Conservation (phyloP, 2,797 vertebrate species). For the Spatula clypeata region DNA sequence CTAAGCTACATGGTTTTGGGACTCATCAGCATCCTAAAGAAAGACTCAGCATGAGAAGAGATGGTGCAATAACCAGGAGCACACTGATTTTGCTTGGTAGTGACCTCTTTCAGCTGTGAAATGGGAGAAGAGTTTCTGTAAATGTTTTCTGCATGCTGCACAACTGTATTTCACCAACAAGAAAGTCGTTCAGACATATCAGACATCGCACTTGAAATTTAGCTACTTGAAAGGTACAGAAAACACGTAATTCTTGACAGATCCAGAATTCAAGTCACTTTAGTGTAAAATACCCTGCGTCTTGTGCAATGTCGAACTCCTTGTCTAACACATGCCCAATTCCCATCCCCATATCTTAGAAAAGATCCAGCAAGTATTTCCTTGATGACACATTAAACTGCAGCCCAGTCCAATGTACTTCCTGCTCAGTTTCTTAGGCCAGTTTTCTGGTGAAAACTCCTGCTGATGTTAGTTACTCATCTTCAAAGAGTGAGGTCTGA, state of each 20-base stretch:
- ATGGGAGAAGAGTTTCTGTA: not conserved
- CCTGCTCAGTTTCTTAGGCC: not conserved
- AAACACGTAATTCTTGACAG: not conserved
- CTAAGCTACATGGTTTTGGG: not conserved
- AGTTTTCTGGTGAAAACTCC: not conserved
- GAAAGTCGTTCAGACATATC: not conserved
- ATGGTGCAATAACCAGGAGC: not conserved
- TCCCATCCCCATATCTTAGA: not conserved
- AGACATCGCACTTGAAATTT: not conserved
- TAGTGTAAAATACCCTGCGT: not conserved
- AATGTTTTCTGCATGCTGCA: not conserved
- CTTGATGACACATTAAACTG: not conserved
- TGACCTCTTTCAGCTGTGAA: not conserved
- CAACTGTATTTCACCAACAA: not conserved
- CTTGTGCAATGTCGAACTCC: not conserved
- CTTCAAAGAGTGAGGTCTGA: not conserved
- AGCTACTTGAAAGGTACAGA: not conserved
- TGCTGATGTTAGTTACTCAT: not conserved
- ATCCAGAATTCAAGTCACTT: not conserved
- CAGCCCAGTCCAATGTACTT: not conserved
- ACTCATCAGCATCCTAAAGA: not conserved
- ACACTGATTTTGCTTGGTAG: not conserved
- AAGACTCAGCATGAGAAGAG: not conserved
- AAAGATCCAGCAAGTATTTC: conserved; percentile 22
- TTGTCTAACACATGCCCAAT: not conserved